Evolutionary conservation across 2,113 vertebrate species (phyloP), one percentile per base, ranked within the genome.

Genomic region (Crypturellus undulatus): DNA sequence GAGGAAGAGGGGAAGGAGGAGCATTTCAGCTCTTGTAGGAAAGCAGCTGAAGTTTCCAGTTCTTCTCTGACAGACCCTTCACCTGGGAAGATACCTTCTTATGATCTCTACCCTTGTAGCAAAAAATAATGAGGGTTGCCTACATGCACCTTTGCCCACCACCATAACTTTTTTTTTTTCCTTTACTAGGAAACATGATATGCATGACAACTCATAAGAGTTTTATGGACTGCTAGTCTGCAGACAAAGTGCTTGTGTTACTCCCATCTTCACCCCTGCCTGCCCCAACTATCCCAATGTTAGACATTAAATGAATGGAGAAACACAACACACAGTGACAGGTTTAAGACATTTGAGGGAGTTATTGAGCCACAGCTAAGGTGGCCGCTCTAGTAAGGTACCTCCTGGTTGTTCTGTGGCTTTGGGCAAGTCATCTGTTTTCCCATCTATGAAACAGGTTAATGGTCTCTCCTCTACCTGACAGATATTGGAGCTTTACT

Each of bases 371-470:
- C 47, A 49, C 45, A 47, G 17, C 45, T 49, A 49, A 20, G 18
- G 24, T 54, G 30, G 54, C 34, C 38, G 4, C 15, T 42, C 45
- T 76, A 63, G 70, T 72, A 76, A 88, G 83, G 92, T 64, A 79
- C 94, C 84, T 1, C 69, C 32, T 72, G 89, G 62, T 89, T 54
- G 65, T 84, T 67, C 73, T 81, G 60, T 89, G 80, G 83, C 88
- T 95, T 94, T 89, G 79, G 88, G 92, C 92, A 84, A 89, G 47
- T 88, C 47, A 40, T 3, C 0, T 95, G 93, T 83, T 96, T 94
- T 60, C 30, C 72, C 81, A 76, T 89, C 93, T 93, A 80, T 95
- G 91, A 96, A 97, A 96, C 82, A 79, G 90, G 93, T 92, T 94
- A 95, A 89, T 92, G 60, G 76, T 96, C 90, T 32, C 40, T 32